Conservation (phyloP, 2,797 vertebrate species). For the Podargus strigoides region DNA sequence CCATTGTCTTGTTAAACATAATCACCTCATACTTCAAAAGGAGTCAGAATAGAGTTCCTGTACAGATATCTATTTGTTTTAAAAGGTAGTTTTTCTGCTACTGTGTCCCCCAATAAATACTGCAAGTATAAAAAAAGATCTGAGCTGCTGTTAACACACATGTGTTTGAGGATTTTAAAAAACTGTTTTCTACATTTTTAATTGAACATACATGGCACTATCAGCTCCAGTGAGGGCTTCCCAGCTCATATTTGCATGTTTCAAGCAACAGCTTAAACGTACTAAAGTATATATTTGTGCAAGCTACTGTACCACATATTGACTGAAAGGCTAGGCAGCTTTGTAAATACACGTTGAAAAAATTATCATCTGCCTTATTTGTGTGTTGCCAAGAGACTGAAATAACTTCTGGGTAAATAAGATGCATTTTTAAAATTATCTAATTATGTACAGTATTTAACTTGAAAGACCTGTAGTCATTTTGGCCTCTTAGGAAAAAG, state of each 20-base stretch:
- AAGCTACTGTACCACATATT: neutral
- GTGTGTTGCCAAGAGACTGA: conserved; percentile 44
- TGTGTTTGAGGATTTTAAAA: neutral
- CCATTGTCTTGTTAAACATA: neutral
- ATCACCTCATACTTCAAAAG: neutral
- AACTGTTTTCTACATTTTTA: neutral
- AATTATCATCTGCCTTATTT: conserved; percentile 43
- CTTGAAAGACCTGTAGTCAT: conserved; percentile 60
- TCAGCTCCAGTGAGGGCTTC: neutral
- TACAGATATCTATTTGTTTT: neutral
- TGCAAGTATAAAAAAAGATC: neutral
- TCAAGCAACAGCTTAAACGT: neutral
- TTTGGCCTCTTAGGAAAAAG: conserved; percentile 47
- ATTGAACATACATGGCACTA: neutral
- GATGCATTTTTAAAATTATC: conserved; percentile 49
- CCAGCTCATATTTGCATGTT: neutral
- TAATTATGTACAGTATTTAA: conserved; percentile 45
- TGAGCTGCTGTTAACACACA: neutral
- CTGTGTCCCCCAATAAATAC: neutral
- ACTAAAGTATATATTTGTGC: conserved; percentile 32
- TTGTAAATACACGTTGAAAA: conserved; percentile 31
- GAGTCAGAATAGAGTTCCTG: neutral
- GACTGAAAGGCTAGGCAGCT: conserved; percentile 31
- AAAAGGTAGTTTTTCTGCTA: neutral
- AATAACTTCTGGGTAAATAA: conserved; percentile 54